These are phyloP conservation scores for Scelioninae gen. 1 DNA, from an alignment of 2,888 invertebrate genomes.

Conservation along the genomic window DNA sequence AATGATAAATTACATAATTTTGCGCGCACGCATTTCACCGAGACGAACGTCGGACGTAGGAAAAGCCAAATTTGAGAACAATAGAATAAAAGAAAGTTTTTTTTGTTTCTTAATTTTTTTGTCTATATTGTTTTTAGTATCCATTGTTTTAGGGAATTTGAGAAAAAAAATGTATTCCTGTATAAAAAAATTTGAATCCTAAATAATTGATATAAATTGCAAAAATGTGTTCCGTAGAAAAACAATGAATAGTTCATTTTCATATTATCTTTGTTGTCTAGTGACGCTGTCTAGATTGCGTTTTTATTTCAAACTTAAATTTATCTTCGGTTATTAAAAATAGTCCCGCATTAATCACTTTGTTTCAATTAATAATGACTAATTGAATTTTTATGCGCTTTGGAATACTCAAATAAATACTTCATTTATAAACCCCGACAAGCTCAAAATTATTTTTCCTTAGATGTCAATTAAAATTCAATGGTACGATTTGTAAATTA, in stretches of 20 bases:
- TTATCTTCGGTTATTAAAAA: conserved; percentile 31
- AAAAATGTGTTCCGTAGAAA: too few relatives aligned
- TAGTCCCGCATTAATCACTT: conserved; percentile 37
- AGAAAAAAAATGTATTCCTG: too few relatives aligned
- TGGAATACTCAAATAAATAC: conserved; percentile 4
- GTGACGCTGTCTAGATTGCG: too few relatives aligned
- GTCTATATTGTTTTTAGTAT: background rate
- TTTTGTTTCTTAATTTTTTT: background rate
- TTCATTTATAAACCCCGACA: conserved; percentile 6
- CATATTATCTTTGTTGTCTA: background rate
- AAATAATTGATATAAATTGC: too few relatives aligned
- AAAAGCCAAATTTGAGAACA: conserved; percentile 4
- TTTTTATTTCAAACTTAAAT: background rate
- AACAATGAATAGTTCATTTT: background rate
- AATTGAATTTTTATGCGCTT: conserved; percentile 25
- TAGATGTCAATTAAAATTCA: background rate
- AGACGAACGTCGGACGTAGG: conserved; percentile 5
- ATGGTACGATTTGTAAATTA: background rate
- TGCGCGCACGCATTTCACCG: conserved; percentile 35
- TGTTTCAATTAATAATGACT: conserved; percentile 27
- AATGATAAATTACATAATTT: conserved; percentile 56
- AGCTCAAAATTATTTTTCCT: background rate
- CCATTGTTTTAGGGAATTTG: too few relatives aligned
- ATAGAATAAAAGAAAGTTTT: too few relatives aligned
- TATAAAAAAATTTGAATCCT: too few relatives aligned